A percentile compares a stretch with the other conserved stretches of the same genome.
These are phyloP conservation scores for Sesamia nonagrioides DNA, from an alignment of 1,140 invertebrate species.

Conservation along the genomic window DNA sequence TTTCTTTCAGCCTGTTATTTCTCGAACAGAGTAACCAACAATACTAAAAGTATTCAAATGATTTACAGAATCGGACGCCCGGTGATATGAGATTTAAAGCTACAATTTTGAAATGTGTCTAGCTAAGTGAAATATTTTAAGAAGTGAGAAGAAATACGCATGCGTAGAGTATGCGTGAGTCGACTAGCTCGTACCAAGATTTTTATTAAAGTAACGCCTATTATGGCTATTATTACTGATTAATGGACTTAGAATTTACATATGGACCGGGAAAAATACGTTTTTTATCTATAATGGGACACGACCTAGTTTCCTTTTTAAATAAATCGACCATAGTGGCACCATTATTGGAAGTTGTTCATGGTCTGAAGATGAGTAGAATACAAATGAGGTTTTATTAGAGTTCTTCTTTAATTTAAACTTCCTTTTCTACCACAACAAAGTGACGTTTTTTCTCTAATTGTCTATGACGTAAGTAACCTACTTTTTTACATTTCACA, in stretches of 20 bases:
- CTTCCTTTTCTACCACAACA: constrained; percentile 4
- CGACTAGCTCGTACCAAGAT: constrained; percentile 18
- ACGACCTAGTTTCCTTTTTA: constrained; percentile 27
- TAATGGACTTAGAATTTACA: constrained; percentile 36
- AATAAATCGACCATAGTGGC: constrained; percentile 36
- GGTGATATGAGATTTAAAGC: constrained; percentile 76
- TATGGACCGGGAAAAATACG: constrained; percentile 6
- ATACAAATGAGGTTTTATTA: constrained; percentile 36
- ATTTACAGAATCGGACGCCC: constrained; percentile 47
- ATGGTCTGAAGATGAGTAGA: constrained; percentile 4
- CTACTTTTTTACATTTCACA: constrained; percentile 45
- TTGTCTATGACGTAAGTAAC: constrained; percentile 32
- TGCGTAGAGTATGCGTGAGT: constrained; percentile 14
- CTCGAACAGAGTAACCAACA: not conserved
- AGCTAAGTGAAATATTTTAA: constrained; percentile 61
- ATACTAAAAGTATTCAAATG: constrained; percentile 17
- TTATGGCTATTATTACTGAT: constrained; percentile 31
- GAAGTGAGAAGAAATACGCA: constrained; percentile 44
- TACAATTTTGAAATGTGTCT: constrained; percentile 76
- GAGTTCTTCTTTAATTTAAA: constrained; percentile 10
- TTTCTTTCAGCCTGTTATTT: constrained; percentile 7
- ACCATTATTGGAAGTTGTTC: constrained; percentile 34
- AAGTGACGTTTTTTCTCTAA: not conserved
- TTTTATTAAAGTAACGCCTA: constrained; percentile 30
- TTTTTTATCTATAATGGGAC: constrained; percentile 26